phyloP scores from a whole-genome alignment of 2,888 invertebrate genomes.

The Sminthurinus aureus region DNA sequence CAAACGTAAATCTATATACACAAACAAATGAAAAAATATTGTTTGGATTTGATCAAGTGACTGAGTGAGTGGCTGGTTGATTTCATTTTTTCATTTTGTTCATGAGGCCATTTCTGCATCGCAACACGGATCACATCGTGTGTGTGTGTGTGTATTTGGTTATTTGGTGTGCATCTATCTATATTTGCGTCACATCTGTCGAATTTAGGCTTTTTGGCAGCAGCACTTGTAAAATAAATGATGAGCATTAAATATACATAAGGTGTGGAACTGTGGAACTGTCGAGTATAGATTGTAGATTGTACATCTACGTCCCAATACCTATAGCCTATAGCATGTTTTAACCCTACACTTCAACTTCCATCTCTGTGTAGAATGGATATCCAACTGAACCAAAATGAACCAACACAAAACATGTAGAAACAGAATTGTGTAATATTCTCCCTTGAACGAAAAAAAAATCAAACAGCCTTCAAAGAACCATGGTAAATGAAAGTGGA shows the following conservation, averaged over 20 bases:
- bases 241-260: constrained; percentile 27
- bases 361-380: not conserved
- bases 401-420: not conserved
- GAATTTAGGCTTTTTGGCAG: constrained; percentile 31
- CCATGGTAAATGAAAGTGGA: constrained; percentile 25
- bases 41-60: constrained; percentile 28
- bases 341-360: too few species aligned
- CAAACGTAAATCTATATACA: not conserved
- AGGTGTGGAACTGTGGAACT: not conserved
- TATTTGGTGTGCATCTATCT: not conserved
- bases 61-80: constrained; percentile 22
- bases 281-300: too few species aligned
- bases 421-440: constrained; percentile 13
- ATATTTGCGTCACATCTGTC: constrained; percentile 28
- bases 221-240: constrained; percentile 17
- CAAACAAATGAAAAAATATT: constrained; percentile 9
- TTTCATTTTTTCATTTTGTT: constrained; percentile 13
- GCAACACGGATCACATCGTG: not conserved
- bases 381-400: too few species aligned
- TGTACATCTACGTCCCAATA: too few species aligned
- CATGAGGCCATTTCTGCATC: constrained; percentile 16
- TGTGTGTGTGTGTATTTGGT: not conserved
- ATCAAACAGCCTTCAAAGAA: constrained; percentile 3
- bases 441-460: constrained; percentile 16
- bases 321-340: too few species aligned